Conservation (phyloP, 2,888 invertebrate species). For the Volucella bombylans region DNA sequence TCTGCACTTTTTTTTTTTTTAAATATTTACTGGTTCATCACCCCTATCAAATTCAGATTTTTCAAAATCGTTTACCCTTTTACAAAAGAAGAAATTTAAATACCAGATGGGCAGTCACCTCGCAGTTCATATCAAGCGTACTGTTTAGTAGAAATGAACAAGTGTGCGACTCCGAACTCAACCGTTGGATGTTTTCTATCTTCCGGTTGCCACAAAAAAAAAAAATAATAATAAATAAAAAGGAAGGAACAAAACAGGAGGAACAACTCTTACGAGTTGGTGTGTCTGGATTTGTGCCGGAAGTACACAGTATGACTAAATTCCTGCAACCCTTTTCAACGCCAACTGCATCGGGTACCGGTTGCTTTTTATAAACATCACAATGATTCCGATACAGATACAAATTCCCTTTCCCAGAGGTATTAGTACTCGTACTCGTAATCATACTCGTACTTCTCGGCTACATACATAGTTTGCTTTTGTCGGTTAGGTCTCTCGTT, state of each 20-base stretch:
- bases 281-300: constrained; percentile 56
- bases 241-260: constrained; percentile 2
- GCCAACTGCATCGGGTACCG: constrained; percentile 14
- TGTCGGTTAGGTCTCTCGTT: not conserved
- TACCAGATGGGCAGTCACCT: constrained; percentile 42
- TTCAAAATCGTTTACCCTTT: constrained; percentile 24
- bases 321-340: constrained; percentile 47
- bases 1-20: not conserved
- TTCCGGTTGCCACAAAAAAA: constrained; percentile 53
- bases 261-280: constrained; percentile 1
- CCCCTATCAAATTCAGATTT: constrained; percentile 17
- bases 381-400: constrained; percentile 27
- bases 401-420: not conserved
- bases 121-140: constrained; percentile 42
- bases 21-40: constrained; percentile 1
- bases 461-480: not conserved
- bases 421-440: constrained; percentile 13
- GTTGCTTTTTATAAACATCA: constrained; percentile 27
- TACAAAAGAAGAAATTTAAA: constrained; percentile 29
- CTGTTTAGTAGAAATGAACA: constrained; percentile 50
- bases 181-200: constrained; percentile 52
- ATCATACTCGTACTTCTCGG: constrained; percentile 5
- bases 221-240: constrained; percentile 5
- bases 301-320: constrained; percentile 60
- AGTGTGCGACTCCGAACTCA: constrained; percentile 41